A percentile compares a stretch with the other conserved stretches of the same genome.
phyloP scores from a whole-genome alignment of 2,888 invertebrate genomes.

The Physocephala rufipes region DNA sequence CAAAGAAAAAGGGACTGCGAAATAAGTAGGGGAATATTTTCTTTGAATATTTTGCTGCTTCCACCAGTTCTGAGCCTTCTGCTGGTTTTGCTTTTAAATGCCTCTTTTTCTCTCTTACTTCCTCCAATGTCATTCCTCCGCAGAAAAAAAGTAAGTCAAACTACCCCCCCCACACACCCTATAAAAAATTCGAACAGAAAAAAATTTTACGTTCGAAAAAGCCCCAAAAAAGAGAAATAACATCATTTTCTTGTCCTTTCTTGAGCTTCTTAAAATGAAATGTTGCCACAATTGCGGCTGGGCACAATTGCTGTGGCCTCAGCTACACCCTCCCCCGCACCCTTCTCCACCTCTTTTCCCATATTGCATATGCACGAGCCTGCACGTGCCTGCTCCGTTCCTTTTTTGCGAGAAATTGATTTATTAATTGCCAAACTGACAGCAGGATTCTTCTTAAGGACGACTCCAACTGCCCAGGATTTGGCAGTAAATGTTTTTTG shows the following conservation, averaged over 20 bases:
- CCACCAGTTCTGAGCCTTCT: too few species aligned
- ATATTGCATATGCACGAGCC: too few species aligned
- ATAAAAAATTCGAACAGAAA: too few species aligned
- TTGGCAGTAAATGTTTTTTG: constrained; percentile 10
- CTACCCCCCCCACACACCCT: too few species aligned
- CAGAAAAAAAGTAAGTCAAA: constrained; percentile 5
- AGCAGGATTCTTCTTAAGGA: constrained; percentile 39
- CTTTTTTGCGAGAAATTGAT: constrained; percentile 42
- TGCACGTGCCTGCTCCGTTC: constrained; percentile 14
- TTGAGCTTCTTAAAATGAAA: constrained; percentile 28
- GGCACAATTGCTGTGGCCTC: neutral
- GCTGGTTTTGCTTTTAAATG: too few species aligned
- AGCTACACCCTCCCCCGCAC: constrained; percentile 9
- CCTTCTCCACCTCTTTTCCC: constrained; percentile 34
- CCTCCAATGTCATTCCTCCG: neutral
- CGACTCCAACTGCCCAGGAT: constrained; percentile 5
- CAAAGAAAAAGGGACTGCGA: too few species aligned
- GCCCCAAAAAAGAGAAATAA: neutral
- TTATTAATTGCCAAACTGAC: constrained; percentile 57
- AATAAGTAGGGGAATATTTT: too few species aligned
- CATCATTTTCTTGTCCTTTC: neutral
- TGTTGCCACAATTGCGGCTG: constrained; percentile 25
- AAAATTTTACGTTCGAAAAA: neutral
- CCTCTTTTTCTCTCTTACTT: too few species aligned
- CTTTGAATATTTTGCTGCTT: too few species aligned